Base-by-base conservation (phyloP, 2,113 vertebrate species). In the Odocoileus virginianus region DNA sequence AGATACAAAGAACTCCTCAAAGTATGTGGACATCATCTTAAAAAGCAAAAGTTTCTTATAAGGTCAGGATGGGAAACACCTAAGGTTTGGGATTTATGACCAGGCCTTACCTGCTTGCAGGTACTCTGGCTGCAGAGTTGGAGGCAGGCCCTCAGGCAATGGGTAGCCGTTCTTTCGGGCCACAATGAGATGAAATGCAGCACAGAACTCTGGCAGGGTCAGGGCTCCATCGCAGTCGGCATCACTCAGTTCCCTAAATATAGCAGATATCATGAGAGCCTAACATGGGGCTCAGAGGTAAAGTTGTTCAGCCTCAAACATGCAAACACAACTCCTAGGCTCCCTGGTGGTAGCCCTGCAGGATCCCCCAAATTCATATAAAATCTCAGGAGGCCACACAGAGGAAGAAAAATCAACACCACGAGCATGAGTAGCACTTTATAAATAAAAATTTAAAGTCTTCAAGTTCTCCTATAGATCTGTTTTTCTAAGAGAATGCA, bases 151-250 rank as follows among this genome's bases (percentile, higher is more conserved):
- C 92, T 99, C 99, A 0, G 99, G 99, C 14, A 99, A 98, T 9
- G 99, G 98, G 97, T 99, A 99, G 10, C 99, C 99, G 8, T 99
- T 99, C 98, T 99, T 99, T 45, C 99, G 99, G 0, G 99, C 99
- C 98, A 99, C 99, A 45, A 99, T 99, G 30, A 99, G 99, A 98
- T 99, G 99, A 98, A 99, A 99, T 2, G 99, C 99, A 0, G 99
- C 99, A 98, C 99, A 99, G 92, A 99, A 99, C 98, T 99, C 99
- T 0, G 99, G 90, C 76, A 99, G 99, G 0, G 99, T 99, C 98
- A 99, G 98, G 0, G 99, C 99, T 94, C 99, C 99, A 0, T 99
- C 99, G 1, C 99, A 99, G 33, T 99, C 99, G 93, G 99, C 99
- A 1, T 99, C 99, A 9, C 99, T 99, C 95, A 99, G 98, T 96